Percentiles rank a stretch among this genome's conserved stretches.
Conservation (phyloP, 2,888 invertebrate species). For the Brenthis hecate region DNA sequence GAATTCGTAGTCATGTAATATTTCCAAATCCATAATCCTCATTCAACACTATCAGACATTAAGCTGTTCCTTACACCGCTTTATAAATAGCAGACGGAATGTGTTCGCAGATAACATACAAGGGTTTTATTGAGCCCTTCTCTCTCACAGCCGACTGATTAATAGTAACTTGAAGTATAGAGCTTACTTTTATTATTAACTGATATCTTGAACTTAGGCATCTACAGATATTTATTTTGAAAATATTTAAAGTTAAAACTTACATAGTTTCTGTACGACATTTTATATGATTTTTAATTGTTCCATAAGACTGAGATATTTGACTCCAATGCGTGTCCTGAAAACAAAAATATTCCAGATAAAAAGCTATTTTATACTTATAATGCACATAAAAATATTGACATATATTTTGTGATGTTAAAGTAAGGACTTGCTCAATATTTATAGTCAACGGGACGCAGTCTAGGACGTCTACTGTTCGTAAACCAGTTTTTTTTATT, state of each 20-base stretch:
- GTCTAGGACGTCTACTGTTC: background rate
- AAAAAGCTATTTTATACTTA: background rate
- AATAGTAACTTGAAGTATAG: slow-evolving; percentile 49
- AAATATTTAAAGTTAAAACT: slow-evolving; percentile 46
- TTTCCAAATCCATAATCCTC: slow-evolving; percentile 54
- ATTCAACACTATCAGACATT: slow-evolving; percentile 62
- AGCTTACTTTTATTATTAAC: slow-evolving; percentile 39
- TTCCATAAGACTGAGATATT: slow-evolving; percentile 53
- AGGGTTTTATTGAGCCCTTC: slow-evolving; percentile 61
- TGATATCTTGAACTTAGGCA: slow-evolving; percentile 4
- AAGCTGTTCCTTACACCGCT: slow-evolving; percentile 60
- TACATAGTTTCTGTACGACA: slow-evolving; percentile 77
- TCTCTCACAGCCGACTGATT: slow-evolving; percentile 56
- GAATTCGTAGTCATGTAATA: slow-evolving; percentile 27
- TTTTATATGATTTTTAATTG: slow-evolving; percentile 54
- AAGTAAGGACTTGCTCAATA: background rate
- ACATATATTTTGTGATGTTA: background rate
- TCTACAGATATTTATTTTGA: background rate
- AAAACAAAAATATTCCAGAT: slow-evolving; percentile 19
- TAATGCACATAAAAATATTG: background rate
- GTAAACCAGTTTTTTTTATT: slow-evolving; percentile 1
- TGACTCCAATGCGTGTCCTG: slow-evolving; percentile 27
- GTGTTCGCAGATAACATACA: slow-evolving; percentile 56
- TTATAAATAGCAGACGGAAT: slow-evolving; percentile 73
- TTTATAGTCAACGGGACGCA: background rate